phyloP scores from a whole-genome alignment of 2,888 invertebrate species.

The Dorcus parallelipipedus region DNA sequence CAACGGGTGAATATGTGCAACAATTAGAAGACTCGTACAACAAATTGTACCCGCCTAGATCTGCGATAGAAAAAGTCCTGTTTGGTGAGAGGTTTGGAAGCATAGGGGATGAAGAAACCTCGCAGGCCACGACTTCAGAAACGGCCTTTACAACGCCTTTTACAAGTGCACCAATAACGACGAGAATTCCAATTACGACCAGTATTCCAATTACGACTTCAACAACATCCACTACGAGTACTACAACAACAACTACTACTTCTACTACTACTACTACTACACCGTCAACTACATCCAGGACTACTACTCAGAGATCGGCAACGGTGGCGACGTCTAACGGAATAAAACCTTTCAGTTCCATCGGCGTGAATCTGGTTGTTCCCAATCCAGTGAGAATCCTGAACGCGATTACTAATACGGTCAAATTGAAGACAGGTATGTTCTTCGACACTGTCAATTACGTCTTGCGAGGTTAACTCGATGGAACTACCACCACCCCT shows the following conservation, averaged over 20 bases:
- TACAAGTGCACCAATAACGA: not conserved
- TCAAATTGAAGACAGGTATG: slow-evolving; percentile 8
- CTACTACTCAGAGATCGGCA: not conserved
- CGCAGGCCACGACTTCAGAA: not conserved
- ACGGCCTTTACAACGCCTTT: not conserved
- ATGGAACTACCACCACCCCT: not conserved
- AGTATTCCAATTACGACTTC: slow-evolving; percentile 9
- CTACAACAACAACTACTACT: slow-evolving; percentile 18
- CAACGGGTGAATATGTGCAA: slow-evolving; percentile 60
- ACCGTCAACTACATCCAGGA: slow-evolving; percentile 9
- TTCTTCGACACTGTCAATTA: slow-evolving; percentile 17
- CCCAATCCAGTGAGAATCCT: slow-evolving; percentile 13
- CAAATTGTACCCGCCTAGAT: slow-evolving; percentile 6
- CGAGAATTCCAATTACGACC: slow-evolving; percentile 9
- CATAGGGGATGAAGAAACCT: not conserved
- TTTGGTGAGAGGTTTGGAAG: not conserved
- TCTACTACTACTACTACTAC: slow-evolving; percentile 18
- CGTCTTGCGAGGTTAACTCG: slow-evolving; percentile 10
- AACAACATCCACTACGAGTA: slow-evolving; percentile 14
- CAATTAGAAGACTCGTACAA: slow-evolving; percentile 45
- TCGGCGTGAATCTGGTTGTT: slow-evolving; percentile 13
- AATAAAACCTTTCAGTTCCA: slow-evolving; percentile 12
- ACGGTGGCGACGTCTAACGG: not conserved
- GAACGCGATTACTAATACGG: slow-evolving; percentile 2
- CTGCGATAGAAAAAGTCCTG: not conserved